Base-by-base conservation (phyloP, 2,888 invertebrate species). In the Netelia fuscicornis region DNA sequence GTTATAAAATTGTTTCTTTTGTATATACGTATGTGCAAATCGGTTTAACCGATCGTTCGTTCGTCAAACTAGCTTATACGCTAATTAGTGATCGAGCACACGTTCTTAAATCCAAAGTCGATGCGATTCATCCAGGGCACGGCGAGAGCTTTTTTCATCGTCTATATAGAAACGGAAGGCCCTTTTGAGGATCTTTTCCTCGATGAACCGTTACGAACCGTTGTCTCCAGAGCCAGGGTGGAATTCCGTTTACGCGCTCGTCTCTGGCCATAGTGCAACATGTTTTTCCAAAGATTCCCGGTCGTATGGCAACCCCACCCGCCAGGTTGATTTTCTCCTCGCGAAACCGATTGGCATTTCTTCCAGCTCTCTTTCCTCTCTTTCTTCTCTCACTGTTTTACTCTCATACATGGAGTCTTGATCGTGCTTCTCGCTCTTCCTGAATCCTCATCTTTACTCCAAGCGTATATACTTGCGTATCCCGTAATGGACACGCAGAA, bases 161-260 rank as follows among this genome's bases (percentile, higher is more conserved):
- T 13, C 56, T 65, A 30, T 56, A 52, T 58, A 67, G 56, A 42
- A 56, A 37, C 11, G 23, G 25, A 58, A 67, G 67, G 74, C 62
- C 83, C 75, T 84, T 81, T 65, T 83, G 72, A 78, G 82, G 77
- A 77, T 78, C 64, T 77, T 72, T 78, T 60, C 37, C 64, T 65
- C 77, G 76, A 74, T 77, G n/a, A 78, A 84, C 84, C 81, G 84
- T 81, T 84, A 84, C 70, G 52, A 70, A 78, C 78, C 77, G 84
- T 84, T 83, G 86, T 84, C 86, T 37, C 74, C 68, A 72, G 77
- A 76, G 58, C 67, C 76, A 58, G 65, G 58, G 30, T 65, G 67
- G 42, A 62, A 79, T 70, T 71, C 71, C 62, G 68, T 76, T 54
- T 25, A 67, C 78, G 72, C 74, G 68, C 42, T 20, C 25, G 62